Evolutionary conservation across 2,888 invertebrate species (phyloP), one percentile per base, ranked within the genome.

Genomic region (Loripinus fragilis): DNA sequence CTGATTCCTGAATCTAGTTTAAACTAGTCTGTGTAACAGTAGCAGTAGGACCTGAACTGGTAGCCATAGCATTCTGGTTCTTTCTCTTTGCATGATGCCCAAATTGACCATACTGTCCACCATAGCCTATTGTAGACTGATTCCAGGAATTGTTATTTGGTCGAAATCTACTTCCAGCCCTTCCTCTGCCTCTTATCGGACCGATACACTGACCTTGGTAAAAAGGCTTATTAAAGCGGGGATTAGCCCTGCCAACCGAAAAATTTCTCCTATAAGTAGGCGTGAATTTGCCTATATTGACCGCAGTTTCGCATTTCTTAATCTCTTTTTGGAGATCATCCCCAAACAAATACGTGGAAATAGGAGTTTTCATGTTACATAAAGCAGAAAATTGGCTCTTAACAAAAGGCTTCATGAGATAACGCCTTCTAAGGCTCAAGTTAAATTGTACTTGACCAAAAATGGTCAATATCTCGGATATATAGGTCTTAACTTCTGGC

Each of bases 391-490:
- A 71, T 28, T 52, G 45, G 25, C 5, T 15, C 25, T 73, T 69
- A 23, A 69, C 33, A 64, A 64, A 45, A 15, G 68, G 68, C 8
- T 33, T 23, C 1, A 67, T 68, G 20, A 67, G n/a, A 20, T 76
- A 68, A 23, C 48, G 17, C 38, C 75, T 64, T 41, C 67, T 65
- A 12, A 76, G 38, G 17, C 38, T 28, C 17, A 67, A n/a, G 25
- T 71, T 66, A 66, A 55, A 71, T 45, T 76, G 71, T 0, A 68
- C 71, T n/a, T 71, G 66, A 30, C 71, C 52, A 17, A 71, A 35
- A 25, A 76, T 33, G 1, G 67, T 71, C 17, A 76, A 30, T 30
- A 1, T 20, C 15, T 60, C 52, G 15, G 71, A 71, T 67, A 76
- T 55, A 3, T 52, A 33, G n/a, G 50, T 35, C 50, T 65, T 75